These are phyloP conservation scores for Tiliacea aurago DNA, from an alignment of 2,888 invertebrate genomes.

Conservation along the genomic window DNA sequence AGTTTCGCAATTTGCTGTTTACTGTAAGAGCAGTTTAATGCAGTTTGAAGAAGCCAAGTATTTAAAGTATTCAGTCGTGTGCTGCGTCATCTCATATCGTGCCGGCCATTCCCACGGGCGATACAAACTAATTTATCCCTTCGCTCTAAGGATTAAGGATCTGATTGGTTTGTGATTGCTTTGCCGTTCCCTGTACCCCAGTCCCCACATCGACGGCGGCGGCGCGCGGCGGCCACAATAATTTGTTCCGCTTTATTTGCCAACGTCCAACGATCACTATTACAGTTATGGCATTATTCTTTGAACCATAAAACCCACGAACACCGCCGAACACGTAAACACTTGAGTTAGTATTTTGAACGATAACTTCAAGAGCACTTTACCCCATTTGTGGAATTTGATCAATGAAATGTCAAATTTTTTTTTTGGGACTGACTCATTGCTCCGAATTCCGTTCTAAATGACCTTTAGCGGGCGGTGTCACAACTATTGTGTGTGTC, in stretches of 20 bases:
- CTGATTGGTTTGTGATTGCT: conserved; percentile 71
- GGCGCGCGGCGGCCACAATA: conserved; percentile 69
- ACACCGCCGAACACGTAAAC: conserved; percentile 38
- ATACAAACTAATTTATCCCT: conserved; percentile 64
- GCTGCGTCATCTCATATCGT: conserved; percentile 72
- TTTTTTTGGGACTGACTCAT: not conserved
- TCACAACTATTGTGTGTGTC: conserved; percentile 42
- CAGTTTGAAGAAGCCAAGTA: conserved; percentile 63
- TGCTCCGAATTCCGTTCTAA: conserved; percentile 1
- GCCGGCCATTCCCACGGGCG: conserved; percentile 74
- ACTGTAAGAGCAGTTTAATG: conserved; percentile 42
- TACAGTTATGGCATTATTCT: conserved; percentile 63
- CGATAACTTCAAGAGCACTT: conserved; percentile 17
- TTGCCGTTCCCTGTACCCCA: conserved; percentile 64
- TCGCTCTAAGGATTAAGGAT: conserved; percentile 64
- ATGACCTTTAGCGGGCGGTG: conserved; percentile 35
- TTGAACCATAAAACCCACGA: conserved; percentile 59
- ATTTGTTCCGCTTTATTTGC: conserved; percentile 82
- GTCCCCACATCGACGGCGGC: conserved; percentile 51
- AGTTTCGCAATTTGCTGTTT: conserved; percentile 37
- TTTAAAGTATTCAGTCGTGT: conserved; percentile 66
- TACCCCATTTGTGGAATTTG: not conserved
- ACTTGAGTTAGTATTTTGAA: conserved; percentile 26
- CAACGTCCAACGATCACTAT: conserved; percentile 70
- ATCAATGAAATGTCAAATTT: not conserved